Evolutionary conservation across 1,140 invertebrate species (phyloP).

Genomic region (Portunus trituberculatus): DNA sequence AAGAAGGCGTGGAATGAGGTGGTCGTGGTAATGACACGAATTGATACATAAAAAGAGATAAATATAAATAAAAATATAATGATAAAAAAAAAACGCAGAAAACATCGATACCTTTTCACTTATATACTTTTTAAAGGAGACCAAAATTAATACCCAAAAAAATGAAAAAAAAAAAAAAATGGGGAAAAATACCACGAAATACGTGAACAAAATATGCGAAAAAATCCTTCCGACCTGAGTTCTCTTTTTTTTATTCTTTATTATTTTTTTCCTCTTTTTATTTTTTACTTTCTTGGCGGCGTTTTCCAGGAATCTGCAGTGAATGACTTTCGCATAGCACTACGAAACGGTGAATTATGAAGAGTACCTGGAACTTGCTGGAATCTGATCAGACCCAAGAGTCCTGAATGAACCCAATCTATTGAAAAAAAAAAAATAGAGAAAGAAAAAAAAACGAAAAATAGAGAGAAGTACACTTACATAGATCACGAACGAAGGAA

Average conservation of each 20-base stretch:
- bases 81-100: too few species aligned
- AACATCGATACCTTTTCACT: background rate
- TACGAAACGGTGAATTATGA: background rate
- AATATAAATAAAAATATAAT: background rate
- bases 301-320: background rate
- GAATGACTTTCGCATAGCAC: background rate
- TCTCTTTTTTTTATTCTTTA: too few species aligned
- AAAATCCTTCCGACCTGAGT: too few species aligned
- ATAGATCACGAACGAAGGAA: background rate
- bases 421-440: background rate
- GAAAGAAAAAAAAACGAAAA: background rate
- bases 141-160: background rate
- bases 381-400: background rate
- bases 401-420: background rate
- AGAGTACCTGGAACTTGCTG: background rate
- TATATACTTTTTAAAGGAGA: background rate
- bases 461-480: background rate
- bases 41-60: background rate
- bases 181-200: background rate
- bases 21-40: background rate
- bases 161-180: background rate
- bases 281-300: background rate
- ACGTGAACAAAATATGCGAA: too few species aligned
- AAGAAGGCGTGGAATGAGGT: background rate
- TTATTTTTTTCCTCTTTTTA: too few species aligned